Conservation (phyloP, 1,140 invertebrate species). For the Diorhabda carinulata region DNA sequence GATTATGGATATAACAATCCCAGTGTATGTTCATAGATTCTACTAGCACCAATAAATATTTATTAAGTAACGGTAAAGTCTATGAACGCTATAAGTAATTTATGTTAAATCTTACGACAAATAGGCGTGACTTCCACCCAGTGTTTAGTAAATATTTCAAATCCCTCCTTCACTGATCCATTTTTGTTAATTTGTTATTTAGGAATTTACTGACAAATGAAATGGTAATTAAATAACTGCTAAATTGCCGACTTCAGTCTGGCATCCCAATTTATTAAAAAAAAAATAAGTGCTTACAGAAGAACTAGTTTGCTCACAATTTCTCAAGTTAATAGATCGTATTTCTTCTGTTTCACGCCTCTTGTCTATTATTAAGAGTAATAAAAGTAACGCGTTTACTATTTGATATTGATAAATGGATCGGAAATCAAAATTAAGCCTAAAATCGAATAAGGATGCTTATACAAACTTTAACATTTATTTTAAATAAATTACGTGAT, state of each 20-base stretch:
- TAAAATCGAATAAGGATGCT: not conserved
- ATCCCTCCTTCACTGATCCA: not conserved
- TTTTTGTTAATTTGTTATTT: constrained; percentile 1
- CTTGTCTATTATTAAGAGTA: not conserved
- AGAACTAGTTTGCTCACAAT: not conserved
- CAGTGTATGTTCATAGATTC: not conserved
- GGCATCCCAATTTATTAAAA: not conserved
- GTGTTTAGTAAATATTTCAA: not conserved
- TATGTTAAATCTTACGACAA: constrained; percentile 1
- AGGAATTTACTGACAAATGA: not conserved
- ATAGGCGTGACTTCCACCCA: not conserved
- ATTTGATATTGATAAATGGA: not conserved
- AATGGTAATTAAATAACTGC: constrained; percentile 2
- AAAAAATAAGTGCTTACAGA: not conserved
- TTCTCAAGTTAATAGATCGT: not conserved
- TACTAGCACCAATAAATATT: not conserved
- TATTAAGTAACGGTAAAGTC: not conserved
- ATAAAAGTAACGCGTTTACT: not conserved
- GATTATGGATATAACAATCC: not conserved
- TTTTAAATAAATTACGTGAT: too few species aligned
- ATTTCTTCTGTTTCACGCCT: not conserved
- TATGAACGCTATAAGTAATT: not conserved
- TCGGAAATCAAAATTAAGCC: not conserved
- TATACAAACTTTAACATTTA: too few species aligned
- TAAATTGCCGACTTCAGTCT: not conserved